Evolutionary conservation across 2,888 invertebrate genomes (phyloP).

Genomic region (Sinotaia quadrata): DNA sequence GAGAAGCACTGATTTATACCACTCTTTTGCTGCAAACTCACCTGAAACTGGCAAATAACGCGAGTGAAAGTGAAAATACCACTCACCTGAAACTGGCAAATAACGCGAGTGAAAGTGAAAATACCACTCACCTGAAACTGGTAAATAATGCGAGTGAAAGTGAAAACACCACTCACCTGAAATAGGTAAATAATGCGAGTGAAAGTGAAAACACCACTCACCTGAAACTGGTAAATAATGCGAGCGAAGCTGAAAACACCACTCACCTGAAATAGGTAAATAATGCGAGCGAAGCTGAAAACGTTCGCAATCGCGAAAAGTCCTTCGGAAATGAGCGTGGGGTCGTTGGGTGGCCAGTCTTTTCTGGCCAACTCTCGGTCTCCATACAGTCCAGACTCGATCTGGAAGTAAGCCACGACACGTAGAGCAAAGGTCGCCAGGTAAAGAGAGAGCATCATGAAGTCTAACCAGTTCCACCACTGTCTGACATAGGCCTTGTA

Average conservation of each 20-base stretch:
- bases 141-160: too few species aligned
- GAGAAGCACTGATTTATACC: too few species aligned
- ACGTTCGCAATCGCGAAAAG: conserved; percentile 76
- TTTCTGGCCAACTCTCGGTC: conserved; percentile 68
- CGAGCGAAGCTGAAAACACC: conserved; percentile 76
- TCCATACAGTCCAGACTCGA: conserved; percentile 69
- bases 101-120: too few species aligned
- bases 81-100: too few species aligned
- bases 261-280: conserved; percentile 74
- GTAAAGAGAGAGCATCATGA: conserved; percentile 76
- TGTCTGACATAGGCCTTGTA: conserved; percentile 75
- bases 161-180: too few species aligned
- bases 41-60: too few species aligned
- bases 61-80: too few species aligned
- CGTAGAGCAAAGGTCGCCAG: conserved; percentile 75
- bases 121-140: too few species aligned
- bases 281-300: conserved; percentile 76
- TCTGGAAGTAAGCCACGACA: conserved; percentile 70
- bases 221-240: conserved; percentile 76
- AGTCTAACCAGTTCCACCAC: conserved; percentile 78
- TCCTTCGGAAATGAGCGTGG: conserved; percentile 75
- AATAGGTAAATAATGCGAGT: too few species aligned
- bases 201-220: too few species aligned
- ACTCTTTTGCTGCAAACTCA: too few species aligned
- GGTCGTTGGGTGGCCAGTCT: conserved; percentile 75